Base-by-base conservation (phyloP, 2,113 vertebrate genomes). In the Zonotrichia leucophrys region DNA sequence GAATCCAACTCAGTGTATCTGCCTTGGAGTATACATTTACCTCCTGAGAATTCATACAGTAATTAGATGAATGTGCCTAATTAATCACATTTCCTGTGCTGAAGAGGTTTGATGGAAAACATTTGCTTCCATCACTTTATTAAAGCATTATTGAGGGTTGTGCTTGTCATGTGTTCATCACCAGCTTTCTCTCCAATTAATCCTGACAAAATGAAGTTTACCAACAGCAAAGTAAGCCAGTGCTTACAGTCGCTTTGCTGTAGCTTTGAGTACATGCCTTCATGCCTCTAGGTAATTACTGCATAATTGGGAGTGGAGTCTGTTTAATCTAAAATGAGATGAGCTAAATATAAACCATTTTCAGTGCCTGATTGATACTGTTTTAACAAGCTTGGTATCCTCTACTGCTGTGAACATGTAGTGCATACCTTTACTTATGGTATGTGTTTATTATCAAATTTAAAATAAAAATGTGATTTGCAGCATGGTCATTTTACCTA, bases 261-360 rank as follows among this genome's bases (percentile, higher is more conserved):
- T 91, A 94, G 83, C 94, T 95, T 95, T 93, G 92, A 20, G 33
- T 96, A 90, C 91, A 93, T 97, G 94, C 89, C 83, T 91, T 64
- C 74, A 81, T 97, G 95, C 96, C 96, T 96, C 95, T 91, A 96
- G 96, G 95, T 97, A 98, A 97, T 98, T 97, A 93, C 87, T 64
- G 94, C 73, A 50, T 96, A 97, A 96, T 91, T 95, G 93, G 85
- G 93, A 97, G 75, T 86, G 62, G 87, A 95, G 97, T 92, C 94
- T 97, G 88, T 95, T 97, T 97, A 97, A 97, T 98, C 92, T 97
- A 93, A 98, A 97, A 89, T 80, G 92, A 97, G 93, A 94, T 81
- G 91, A 67, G 80, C 96, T 97, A 97, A 97, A 95, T 96, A 97
- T 93, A 96, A 96, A 94, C 94, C 90, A 37, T 95, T 95, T 97